phyloP scores from a whole-genome alignment of 1,140 invertebrate genomes.

The Lithobius niger region DNA sequence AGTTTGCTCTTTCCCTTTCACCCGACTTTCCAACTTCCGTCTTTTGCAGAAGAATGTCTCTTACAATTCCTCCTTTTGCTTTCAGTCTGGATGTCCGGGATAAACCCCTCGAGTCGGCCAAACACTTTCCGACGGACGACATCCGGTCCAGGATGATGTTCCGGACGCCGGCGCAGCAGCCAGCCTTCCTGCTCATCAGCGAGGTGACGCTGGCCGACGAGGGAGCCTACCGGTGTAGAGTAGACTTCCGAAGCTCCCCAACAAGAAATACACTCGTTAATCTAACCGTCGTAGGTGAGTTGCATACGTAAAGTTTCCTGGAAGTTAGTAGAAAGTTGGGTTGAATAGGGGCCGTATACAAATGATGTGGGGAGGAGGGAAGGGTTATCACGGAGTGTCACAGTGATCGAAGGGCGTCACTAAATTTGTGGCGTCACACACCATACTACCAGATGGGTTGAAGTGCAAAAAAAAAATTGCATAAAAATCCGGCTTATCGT shows the following conservation, averaged over 20 bases:
- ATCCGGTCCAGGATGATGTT: neutral
- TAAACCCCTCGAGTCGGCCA: neutral
- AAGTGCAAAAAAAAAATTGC: too few species aligned
- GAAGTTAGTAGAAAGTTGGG: too few species aligned
- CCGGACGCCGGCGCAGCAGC: neutral
- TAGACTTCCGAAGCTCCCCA: constrained; percentile 65
- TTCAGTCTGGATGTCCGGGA: constrained; percentile 9
- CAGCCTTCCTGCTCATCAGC: constrained; percentile 3
- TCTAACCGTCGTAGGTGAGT: constrained; percentile 67
- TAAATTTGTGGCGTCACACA: too few species aligned
- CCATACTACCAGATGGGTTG: too few species aligned
- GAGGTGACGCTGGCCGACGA: constrained; percentile 37
- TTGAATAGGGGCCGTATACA: too few species aligned
- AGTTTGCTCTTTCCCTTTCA: too few species aligned
- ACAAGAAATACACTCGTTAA: constrained; percentile 64
- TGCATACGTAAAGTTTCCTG: too few species aligned
- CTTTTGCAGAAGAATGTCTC: neutral
- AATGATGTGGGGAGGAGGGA: too few species aligned
- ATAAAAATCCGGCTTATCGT: too few species aligned
- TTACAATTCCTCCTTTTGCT: neutral
- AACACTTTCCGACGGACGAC: neutral
- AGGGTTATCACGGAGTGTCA: too few species aligned
- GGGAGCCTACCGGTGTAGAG: constrained; percentile 54
- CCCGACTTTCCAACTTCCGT: too few species aligned
- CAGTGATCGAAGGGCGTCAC: too few species aligned